Evolutionary conservation across 2,113 vertebrate species (phyloP), one percentile per base, ranked within the genome.

Genomic region (Scatophagus argus): DNA sequence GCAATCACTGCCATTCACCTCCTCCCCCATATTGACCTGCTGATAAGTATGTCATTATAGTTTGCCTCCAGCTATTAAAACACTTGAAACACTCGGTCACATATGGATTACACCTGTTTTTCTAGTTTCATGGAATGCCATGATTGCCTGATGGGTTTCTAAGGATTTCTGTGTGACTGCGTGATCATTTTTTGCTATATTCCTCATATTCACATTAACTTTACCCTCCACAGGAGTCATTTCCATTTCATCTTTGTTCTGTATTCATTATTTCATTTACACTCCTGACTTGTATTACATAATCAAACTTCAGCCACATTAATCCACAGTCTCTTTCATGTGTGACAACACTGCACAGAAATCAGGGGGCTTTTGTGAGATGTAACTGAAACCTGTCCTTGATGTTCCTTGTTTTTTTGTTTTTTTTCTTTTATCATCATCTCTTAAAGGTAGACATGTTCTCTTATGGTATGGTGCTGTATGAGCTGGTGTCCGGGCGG

Each of bases 391-490:
- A 41, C n/a, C n/a, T 11, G 41, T 61, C 23, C 56, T 64, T 29
- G 4, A 34, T 52, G 2, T 12, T 17, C 6, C 17, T 21, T 52
- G 2, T 12, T 17, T 14, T 21, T 21, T 13, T 25, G 39, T 34
- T 54, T 65, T 27, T 39, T 11, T 21, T 31, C 21, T 65, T 1
- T 36, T 9, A 2, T 14, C 21, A 6, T 29, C 12, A 7, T 47
- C 2, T 1, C 10, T 44, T 70, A 27, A 23, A 99, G 98, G 98
- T 99, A 29, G 98, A 99, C 89, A 97, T 99, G 96, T 99, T 99
- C 90, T 99, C 98, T 1, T 99, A 97, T 0, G 98, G 98, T 0
- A 99, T 99, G 98, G 97, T 99, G 36, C 90, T 98, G 0, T 99
- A 98, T 0, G 98, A 99, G 91, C 87, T 99, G 79, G 90, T 99